Evolutionary conservation across 2,888 invertebrate genomes (phyloP).

Genomic region (Parnassius orleans): DNA sequence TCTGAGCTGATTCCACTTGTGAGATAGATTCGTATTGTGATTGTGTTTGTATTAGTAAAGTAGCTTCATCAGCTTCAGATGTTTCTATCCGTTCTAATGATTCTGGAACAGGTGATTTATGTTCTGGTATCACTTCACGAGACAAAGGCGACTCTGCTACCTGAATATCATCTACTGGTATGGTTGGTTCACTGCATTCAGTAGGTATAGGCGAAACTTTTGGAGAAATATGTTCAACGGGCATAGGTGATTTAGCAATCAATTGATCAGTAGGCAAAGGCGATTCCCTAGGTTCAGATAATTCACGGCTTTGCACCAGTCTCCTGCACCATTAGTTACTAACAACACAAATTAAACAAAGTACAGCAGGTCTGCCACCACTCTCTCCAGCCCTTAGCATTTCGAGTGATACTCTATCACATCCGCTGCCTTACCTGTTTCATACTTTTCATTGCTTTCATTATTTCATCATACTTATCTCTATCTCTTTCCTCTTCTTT

Average conservation of each 20-base stretch:
- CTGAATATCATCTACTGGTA: constrained; percentile 19
- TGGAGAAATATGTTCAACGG: constrained; percentile 21
- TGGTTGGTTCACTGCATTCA: constrained; percentile 24
- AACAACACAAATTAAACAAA: too few species aligned
- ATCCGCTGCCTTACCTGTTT: too few species aligned
- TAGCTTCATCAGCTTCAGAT: constrained; percentile 8
- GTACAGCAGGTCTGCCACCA: too few species aligned
- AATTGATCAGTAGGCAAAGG: constrained; percentile 33
- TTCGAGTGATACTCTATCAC: too few species aligned
- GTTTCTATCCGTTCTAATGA: constrained; percentile 7
- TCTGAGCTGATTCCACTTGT: constrained; percentile 7
- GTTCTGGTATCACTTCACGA: constrained; percentile 15
- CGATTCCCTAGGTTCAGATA: constrained; percentile 36
- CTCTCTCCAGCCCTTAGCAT: too few species aligned
- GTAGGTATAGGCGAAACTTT: constrained; percentile 19
- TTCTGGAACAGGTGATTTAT: constrained; percentile 18
- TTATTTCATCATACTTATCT: too few species aligned
- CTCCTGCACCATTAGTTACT: too few species aligned
- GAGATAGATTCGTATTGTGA: constrained; percentile 2
- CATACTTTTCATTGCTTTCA: too few species aligned
- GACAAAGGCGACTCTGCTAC: constrained; percentile 12
- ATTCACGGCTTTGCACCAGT: too few species aligned
- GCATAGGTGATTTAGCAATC: constrained; percentile 28
- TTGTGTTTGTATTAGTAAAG: constrained; percentile 8
- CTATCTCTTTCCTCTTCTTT: too few species aligned